These are phyloP conservation scores for Maniola jurtina DNA, from an alignment of 1,140 invertebrate species.

Conservation along the genomic window DNA sequence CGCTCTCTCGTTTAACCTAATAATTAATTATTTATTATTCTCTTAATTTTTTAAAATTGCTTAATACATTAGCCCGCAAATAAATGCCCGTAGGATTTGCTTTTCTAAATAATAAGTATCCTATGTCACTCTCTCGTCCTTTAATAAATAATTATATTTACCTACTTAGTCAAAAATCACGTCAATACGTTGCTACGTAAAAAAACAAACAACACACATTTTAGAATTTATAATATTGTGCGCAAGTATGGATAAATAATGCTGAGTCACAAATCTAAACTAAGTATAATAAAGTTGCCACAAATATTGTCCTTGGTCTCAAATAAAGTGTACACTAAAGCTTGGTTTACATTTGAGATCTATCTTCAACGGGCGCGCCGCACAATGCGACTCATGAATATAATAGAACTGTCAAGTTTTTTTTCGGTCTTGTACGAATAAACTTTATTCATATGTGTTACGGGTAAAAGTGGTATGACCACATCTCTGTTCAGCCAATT, in stretches of 20 bases:
- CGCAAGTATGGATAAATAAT: background rate
- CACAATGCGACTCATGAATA: background rate
- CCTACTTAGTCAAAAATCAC: too few species aligned
- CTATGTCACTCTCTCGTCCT: too few species aligned
- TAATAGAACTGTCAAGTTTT: conserved; percentile 1
- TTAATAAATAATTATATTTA: too few species aligned
- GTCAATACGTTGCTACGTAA: background rate
- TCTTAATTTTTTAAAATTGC: too few species aligned
- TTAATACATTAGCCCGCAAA: too few species aligned
- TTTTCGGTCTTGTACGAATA: background rate
- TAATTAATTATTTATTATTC: too few species aligned
- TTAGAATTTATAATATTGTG: too few species aligned
- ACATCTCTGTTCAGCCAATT: background rate
- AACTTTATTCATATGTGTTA: background rate
- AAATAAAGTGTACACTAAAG: background rate
- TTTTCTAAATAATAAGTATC: too few species aligned
- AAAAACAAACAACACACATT: background rate
- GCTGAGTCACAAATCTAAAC: conserved; percentile 1
- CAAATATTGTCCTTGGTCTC: background rate
- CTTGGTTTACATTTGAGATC: background rate
- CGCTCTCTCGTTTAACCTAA: too few species aligned
- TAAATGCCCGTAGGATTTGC: too few species aligned
- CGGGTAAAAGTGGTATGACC: too few species aligned
- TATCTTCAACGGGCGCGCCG: background rate
- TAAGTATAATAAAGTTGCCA: conserved; percentile 9